phyloP scores from a whole-genome alignment of 2,113 vertebrate species.

The Sceloporus tristichus region DNA sequence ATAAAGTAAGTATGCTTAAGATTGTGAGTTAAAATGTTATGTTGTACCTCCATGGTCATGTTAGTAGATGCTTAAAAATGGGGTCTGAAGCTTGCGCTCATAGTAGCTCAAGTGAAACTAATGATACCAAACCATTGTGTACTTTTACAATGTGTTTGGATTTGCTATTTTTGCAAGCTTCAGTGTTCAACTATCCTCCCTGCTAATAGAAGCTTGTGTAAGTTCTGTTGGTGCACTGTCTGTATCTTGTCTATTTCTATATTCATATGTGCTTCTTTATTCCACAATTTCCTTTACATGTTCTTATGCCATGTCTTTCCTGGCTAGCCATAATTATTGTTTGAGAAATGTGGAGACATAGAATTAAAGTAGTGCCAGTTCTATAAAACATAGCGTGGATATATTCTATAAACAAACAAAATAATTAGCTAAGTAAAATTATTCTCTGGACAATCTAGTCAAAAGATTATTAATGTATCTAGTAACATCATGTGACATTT shows the following conservation, averaged over 20 bases:
- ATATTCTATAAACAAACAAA: neutral
- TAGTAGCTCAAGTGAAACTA: slow-evolving; percentile 57
- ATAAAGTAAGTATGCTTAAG: slow-evolving; percentile 1
- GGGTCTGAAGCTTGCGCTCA: slow-evolving; percentile 63
- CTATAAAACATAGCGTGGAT: slow-evolving; percentile 28
- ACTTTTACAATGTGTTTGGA: slow-evolving; percentile 63
- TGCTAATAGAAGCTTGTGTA: slow-evolving; percentile 52
- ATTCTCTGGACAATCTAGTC: neutral
- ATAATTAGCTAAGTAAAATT: neutral
- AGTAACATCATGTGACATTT: slow-evolving; percentile 40
- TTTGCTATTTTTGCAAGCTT: slow-evolving; percentile 64
- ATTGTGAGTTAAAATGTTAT: slow-evolving; percentile 68
- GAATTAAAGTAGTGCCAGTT: slow-evolving; percentile 5
- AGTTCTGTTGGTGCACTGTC: slow-evolving; percentile 49
- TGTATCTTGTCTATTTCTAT: slow-evolving; percentile 35
- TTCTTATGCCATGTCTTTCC: neutral
- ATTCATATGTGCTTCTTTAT: slow-evolving; percentile 5
- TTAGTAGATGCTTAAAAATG: slow-evolving; percentile 41
- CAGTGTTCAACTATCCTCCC: slow-evolving; percentile 45
- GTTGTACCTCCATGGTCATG: slow-evolving; percentile 64
- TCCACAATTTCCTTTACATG: neutral
- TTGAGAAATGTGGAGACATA: neutral
- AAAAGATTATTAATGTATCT: neutral
- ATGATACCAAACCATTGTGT: slow-evolving; percentile 56
- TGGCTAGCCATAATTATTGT: slow-evolving; percentile 15